Evolutionary conservation across 2,113 vertebrate species (phyloP), one percentile per base, ranked within the genome.

Genomic region (Nothoprocta perdicaria): DNA sequence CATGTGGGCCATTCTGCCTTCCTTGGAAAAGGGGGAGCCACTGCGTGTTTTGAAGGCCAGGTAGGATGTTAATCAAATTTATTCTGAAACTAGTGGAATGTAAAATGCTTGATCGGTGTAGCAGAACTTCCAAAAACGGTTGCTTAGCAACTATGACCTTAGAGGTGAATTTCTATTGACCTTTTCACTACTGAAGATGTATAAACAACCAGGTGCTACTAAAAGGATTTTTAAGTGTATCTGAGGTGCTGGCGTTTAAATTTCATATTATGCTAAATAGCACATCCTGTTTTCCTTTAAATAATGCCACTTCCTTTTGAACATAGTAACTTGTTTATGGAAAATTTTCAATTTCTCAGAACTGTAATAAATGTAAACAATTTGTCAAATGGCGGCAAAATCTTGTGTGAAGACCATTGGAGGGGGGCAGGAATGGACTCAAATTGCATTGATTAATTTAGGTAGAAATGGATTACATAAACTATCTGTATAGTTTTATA

Each of bases 71-170:
- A 58, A 9, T 26, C 2, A 52, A 87, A 88, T 93, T 96, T 90
- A 95, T 95, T 97, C 84, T 88, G 88, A 90, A 91, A 60, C 78
- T 94, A 87, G 71, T 68, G 92, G 95, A 97, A 96, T 62, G 48
- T 90, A 85, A 91, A 90, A 81, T 84, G 89, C 96, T 97, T 97
- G 96, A 93, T 95, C 69, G 26, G 15, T 95, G 95, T 93, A 97
- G 95, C 96, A 92, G 95, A 97, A 96, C 96, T 96, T 94, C 95
- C 11, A 50, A 95, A 94, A 96, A 81, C 46, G 40, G 98, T 98
- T 99, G 98, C 98, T 97, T 97, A 97, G 98, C 98, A 99, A 98
- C 98, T 79, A 79, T 97, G 98, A 96, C 95, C 95, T 97, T 92
- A 89, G 94, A 97, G 96, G 97, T 97, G 95, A 97, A 90, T 96